phyloP scores from a whole-genome alignment of 2,888 invertebrate species.

The Allygus modestus region DNA sequence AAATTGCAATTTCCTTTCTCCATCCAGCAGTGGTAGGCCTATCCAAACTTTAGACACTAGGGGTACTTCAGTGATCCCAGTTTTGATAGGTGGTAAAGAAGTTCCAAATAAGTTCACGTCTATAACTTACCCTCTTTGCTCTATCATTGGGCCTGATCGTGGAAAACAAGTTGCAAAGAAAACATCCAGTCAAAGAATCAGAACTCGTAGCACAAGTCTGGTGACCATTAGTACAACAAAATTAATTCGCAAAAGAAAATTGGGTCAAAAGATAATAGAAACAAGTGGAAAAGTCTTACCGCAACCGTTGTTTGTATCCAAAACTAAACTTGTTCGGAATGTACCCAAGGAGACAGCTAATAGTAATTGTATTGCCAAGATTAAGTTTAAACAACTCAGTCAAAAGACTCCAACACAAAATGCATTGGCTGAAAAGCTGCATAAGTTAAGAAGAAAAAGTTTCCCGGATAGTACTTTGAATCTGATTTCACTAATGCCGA shows the following conservation, averaged over 20 bases:
- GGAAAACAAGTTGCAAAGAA: conserved; percentile 9
- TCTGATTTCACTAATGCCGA: neutral
- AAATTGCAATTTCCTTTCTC: neutral
- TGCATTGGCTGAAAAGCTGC: no score
- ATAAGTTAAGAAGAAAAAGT: conserved; percentile 13
- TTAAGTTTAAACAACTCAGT: neutral
- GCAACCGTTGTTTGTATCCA: conserved; percentile 12
- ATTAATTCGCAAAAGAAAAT: conserved; percentile 28
- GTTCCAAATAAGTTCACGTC: neutral
- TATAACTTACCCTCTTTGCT: neutral
- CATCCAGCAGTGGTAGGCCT: neutral
- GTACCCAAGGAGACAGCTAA: neutral
- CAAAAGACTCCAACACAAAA: neutral
- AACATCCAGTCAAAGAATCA: neutral
- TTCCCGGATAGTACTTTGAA: neutral
- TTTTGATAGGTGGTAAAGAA: neutral
- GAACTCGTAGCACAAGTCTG: conserved; percentile 3
- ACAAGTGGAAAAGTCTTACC: neutral
- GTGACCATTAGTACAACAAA: conserved; percentile 14
- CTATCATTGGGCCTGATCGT: neutral
- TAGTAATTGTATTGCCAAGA: neutral
- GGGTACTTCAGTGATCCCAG: neutral
- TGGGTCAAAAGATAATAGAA: neutral
- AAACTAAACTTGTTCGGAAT: conserved; percentile 41
- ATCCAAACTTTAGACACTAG: neutral